phyloP scores from a whole-genome alignment of 2,113 vertebrate species.

The Tyto alba region DNA sequence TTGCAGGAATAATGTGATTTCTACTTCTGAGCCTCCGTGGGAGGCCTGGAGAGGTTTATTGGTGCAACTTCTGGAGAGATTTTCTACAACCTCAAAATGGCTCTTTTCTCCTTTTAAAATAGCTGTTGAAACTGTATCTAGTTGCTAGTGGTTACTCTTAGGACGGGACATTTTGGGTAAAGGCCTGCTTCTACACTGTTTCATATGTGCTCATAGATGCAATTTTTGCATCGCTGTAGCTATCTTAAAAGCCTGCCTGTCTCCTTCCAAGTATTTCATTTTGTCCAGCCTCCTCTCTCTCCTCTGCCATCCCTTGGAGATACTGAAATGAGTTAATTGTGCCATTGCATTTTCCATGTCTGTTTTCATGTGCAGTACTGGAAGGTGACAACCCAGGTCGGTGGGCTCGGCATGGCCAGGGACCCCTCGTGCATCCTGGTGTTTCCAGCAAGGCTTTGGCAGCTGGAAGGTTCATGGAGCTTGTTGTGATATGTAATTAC shows the following conservation, averaged over 20 bases:
- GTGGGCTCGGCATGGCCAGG: background rate
- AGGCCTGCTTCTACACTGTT: background rate
- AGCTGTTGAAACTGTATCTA: background rate
- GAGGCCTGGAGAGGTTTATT: background rate
- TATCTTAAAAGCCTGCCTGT: background rate
- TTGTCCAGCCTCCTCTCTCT: too few species aligned
- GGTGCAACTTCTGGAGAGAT: background rate
- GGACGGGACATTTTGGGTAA: background rate
- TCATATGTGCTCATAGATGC: fast-evolving
- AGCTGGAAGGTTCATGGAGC: background rate
- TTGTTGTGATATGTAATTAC: background rate
- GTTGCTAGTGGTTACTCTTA: background rate
- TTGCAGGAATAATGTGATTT: background rate
- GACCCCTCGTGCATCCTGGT: fast-evolving
- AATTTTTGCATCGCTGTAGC: fast-evolving
- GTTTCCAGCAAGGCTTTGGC: background rate
- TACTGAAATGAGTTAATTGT: background rate
- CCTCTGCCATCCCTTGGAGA: background rate
- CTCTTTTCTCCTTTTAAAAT: background rate
- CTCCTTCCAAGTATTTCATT: background rate
- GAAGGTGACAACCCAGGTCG: background rate
- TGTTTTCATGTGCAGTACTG: fast-evolving
- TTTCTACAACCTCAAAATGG: background rate
- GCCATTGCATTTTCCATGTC: background rate
- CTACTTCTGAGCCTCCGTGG: background rate